phyloP scores from a whole-genome alignment of 1,140 invertebrate genomes.

The Drosophila arawakana region DNA sequence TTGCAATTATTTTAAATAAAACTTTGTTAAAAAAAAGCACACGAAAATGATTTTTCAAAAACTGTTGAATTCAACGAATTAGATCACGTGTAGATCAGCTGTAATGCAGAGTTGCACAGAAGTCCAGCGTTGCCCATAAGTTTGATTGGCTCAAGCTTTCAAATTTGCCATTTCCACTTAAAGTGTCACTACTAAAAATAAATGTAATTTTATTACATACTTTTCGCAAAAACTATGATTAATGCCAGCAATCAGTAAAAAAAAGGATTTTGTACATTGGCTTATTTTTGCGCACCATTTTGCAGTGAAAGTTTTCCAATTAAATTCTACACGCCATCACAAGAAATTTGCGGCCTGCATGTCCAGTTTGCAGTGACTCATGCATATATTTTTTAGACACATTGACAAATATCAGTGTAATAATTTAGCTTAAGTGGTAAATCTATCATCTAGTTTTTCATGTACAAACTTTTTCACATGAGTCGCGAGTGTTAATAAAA shows the following conservation, averaged over 20 bases:
- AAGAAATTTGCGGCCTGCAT: constrained; percentile 17
- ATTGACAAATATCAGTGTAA: constrained; percentile 11
- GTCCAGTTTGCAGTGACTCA: not conserved
- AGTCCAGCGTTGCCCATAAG: constrained; percentile 5
- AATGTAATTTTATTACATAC: constrained; percentile 15
- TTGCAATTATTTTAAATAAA: too few relatives aligned
- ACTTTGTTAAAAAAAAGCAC: too few relatives aligned
- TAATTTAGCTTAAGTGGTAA: constrained; percentile 35
- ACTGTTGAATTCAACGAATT: too few relatives aligned
- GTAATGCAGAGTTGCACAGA: not conserved
- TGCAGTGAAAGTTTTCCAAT: constrained; percentile 61
- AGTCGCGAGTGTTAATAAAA: not conserved
- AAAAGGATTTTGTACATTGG: too few relatives aligned
- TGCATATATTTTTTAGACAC: constrained; percentile 16
- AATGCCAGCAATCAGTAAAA: constrained; percentile 16
- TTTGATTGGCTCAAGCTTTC: not conserved
- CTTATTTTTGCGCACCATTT: constrained; percentile 46
- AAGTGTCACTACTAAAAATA: not conserved
- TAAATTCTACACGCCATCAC: constrained; percentile 36
- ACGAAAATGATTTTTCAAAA: too few relatives aligned
- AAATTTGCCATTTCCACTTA: too few relatives aligned
- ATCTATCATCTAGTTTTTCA: constrained; percentile 33
- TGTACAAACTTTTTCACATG: constrained; percentile 9
- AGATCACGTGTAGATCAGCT: not conserved
- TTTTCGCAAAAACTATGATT: not conserved